A percentile compares a stretch with the other conserved stretches of the same genome.
Conservation (phyloP, 2,888 invertebrate species). For the Plebejus anna region DNA sequence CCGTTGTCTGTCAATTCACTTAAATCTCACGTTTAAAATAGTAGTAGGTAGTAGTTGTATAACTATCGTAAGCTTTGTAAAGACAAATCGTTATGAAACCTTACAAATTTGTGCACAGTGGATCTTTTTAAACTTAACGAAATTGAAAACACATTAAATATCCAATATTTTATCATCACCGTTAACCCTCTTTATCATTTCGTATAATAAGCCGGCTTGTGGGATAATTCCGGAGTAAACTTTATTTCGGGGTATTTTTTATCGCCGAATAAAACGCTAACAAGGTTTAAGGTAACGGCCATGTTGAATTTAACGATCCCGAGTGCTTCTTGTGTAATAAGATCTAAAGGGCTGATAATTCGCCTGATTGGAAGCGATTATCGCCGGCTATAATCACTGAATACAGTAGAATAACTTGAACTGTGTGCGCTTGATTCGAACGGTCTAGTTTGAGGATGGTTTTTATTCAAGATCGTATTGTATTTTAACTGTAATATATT, state of each 20-base stretch:
- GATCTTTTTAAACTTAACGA: not conserved
- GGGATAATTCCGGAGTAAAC: not conserved
- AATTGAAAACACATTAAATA: not conserved
- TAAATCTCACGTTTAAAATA: no score
- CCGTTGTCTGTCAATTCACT: no score
- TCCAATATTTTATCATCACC: not conserved
- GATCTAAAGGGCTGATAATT: not conserved
- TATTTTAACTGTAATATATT: no score
- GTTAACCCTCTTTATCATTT: not conserved
- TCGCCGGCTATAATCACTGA: not conserved
- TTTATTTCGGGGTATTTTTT: not conserved
- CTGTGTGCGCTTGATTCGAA: no score
- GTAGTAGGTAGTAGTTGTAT: no score
- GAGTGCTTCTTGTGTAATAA: not conserved
- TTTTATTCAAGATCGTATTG: no score
- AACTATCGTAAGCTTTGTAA: no score
- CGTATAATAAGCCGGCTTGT: not conserved
- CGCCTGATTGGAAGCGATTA: not conserved
- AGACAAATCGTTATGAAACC: no score
- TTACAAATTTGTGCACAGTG: no score
- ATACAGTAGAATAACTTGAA: not conserved
- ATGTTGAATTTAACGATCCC: not conserved
- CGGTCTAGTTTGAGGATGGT: no score
- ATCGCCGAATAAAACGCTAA: slow-evolving; percentile 11
- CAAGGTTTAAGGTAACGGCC: not conserved